Base-by-base conservation (phyloP, 2,113 vertebrate species). In the Ophthalmolycus amberensis region DNA sequence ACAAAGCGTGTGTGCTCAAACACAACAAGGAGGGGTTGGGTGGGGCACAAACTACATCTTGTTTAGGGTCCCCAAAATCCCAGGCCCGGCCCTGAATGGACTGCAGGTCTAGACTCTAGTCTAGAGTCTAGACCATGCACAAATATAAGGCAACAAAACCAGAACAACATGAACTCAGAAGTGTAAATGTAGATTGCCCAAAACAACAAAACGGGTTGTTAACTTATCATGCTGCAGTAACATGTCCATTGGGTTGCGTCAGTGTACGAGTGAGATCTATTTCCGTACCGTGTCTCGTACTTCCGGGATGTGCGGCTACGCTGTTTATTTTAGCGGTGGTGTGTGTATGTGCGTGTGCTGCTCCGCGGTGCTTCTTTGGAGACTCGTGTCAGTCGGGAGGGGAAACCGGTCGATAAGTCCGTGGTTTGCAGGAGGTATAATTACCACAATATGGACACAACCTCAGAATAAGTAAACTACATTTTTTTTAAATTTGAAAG, bases 371-470 rank as follows among this genome's bases (percentile, higher is more conserved):
- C 34, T 34, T 34, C 50, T 58, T 10, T 56, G 20, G 9, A 80
- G 62, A 82, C 92, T 94, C 93, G 88, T 92, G 74, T 93, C 93
- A 93, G 79, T 86, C 89, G 25, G 70, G 48, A 34, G 62, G 46
- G 60, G 37, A 37, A n/a, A 25, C 0, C 12, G 16, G 16, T 4
- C 29, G 38, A 27, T 44, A 2, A 12, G 2, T 27, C 29, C 9
- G 27, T 16, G 1, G 15, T 78, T 20, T 29, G 46, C 29, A 80
- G 71, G 32, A 62, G 11, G 38, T 7, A 9, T 0, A 37, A 50
- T 16, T 46, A 75, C 38, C 54, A 44, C 66, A 69, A 40, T 2
- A 68, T 73, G 83, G 37, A 52, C 10, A 18, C 65, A 29, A 56
- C 3, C 14, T 29, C 44, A 6, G 10, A 22, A 62, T 14, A 72